These are phyloP conservation scores for Aptenodytes patagonicus DNA, from an alignment of 2,113 vertebrate genomes.

Conservation along the genomic window DNA sequence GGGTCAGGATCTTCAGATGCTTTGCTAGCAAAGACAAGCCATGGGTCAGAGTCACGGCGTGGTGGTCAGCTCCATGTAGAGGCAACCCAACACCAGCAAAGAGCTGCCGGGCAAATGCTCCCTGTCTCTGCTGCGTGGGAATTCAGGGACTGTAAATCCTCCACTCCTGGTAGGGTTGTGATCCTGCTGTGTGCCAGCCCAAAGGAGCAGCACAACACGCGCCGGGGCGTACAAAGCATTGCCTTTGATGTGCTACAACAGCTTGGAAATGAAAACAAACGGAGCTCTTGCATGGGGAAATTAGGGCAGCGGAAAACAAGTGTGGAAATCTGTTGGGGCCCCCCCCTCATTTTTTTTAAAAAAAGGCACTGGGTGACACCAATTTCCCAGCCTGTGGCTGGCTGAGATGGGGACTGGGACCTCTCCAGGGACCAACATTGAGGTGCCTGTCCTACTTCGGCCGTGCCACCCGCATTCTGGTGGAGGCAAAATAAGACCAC, in stretches of 20 bases:
- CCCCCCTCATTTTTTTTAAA: background rate
- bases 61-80: background rate
- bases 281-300: conserved; percentile 8
- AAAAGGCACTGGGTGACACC: background rate
- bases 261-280: conserved; percentile 58
- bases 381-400: background rate
- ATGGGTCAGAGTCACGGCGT: background rate
- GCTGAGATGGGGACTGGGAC: background rate
- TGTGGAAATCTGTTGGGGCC: background rate
- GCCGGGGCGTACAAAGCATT: background rate
- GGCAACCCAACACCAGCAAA: background rate
- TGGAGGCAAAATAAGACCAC: background rate
- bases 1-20: background rate
- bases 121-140: background rate
- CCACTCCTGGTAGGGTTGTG: background rate
- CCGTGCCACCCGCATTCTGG: background rate
- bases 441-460: background rate
- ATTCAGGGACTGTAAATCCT: background rate
- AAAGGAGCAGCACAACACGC: background rate
- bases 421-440: background rate
- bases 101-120: background rate
- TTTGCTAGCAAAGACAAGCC: background rate
- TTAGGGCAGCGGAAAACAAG: conserved; percentile 29
- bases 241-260: conserved; percentile 33
- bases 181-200: background rate